These are phyloP conservation scores for Asarcornis scutulata DNA, from an alignment of 2,113 vertebrate genomes.

Conservation along the genomic window DNA sequence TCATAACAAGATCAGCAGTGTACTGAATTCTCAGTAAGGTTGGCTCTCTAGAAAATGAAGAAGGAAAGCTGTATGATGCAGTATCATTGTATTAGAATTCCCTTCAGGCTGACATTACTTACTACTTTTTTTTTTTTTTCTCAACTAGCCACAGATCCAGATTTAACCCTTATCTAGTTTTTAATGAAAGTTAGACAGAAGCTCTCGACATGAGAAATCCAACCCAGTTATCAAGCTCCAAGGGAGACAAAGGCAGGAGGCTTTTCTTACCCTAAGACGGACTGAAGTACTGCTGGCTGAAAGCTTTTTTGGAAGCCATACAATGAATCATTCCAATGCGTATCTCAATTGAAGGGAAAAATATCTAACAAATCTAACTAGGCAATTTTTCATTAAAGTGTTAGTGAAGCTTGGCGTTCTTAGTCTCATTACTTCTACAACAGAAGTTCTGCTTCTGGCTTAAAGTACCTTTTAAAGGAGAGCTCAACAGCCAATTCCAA, in stretches of 20 bases:
- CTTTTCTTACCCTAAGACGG: slow-evolving; percentile 11
- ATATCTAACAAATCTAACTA: slow-evolving; percentile 25
- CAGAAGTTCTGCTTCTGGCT: background rate
- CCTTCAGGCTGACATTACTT: background rate
- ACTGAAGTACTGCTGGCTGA: slow-evolving; percentile 34
- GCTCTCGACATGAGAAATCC: slow-evolving; percentile 7
- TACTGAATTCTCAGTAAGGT: background rate
- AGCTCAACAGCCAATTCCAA: background rate
- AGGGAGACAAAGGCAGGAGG: background rate
- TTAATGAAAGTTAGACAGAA: background rate
- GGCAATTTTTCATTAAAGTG: slow-evolving; percentile 32
- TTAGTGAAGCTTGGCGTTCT: slow-evolving; percentile 27
- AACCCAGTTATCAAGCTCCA: slow-evolving; percentile 14
- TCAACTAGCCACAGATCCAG: background rate
- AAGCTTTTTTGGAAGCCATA: slow-evolving; percentile 34
- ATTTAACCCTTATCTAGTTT: background rate
- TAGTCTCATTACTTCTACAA: background rate
- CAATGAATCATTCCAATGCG: slow-evolving; percentile 28
- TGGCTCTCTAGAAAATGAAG: background rate
- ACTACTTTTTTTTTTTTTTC: background rate
- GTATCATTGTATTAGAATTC: background rate
- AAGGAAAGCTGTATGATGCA: background rate
- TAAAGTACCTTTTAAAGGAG: background rate
- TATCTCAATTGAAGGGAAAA: slow-evolving; percentile 41
- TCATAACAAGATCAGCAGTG: background rate